A percentile compares a stretch with the other conserved stretches of the same genome.
Evolutionary conservation across 2,113 vertebrate species (phyloP).

Genomic region (Otis tarda): DNA sequence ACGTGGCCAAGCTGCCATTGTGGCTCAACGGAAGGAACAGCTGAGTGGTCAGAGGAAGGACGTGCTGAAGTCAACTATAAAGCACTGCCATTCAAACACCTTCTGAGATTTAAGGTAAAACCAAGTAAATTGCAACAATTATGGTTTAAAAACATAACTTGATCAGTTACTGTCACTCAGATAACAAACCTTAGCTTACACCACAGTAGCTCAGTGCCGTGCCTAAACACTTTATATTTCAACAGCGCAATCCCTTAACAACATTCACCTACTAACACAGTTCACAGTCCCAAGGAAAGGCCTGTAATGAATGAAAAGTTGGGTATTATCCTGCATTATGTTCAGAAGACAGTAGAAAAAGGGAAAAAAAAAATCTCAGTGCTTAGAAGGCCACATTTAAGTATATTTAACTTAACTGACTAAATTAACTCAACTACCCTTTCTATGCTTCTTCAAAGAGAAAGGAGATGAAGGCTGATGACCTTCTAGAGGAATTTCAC

Average conservation of each 20-base stretch:
- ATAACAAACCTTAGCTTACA: neutral
- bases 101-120: neutral
- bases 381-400: neutral
- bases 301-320: conserved; percentile 4
- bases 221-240: neutral
- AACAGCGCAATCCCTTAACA: neutral
- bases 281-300: neutral
- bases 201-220: neutral
- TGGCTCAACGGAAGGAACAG: neutral
- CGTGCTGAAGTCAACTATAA: neutral
- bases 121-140: neutral
- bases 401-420: neutral
- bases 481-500: neutral
- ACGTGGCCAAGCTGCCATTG: neutral
- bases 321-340: neutral
- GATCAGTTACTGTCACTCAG: neutral
- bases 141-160: neutral
- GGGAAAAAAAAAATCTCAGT: neutral
- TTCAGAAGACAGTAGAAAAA: neutral
- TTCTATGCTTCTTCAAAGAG: neutral
- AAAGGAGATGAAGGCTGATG: neutral
- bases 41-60: accelerated
- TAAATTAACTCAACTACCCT: neutral
- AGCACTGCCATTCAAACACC: neutral
- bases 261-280: conserved; percentile 33